These are phyloP conservation scores for Sebastes hubbsi DNA, from an alignment of 2,797 vertebrate species.

Conservation along the genomic window DNA sequence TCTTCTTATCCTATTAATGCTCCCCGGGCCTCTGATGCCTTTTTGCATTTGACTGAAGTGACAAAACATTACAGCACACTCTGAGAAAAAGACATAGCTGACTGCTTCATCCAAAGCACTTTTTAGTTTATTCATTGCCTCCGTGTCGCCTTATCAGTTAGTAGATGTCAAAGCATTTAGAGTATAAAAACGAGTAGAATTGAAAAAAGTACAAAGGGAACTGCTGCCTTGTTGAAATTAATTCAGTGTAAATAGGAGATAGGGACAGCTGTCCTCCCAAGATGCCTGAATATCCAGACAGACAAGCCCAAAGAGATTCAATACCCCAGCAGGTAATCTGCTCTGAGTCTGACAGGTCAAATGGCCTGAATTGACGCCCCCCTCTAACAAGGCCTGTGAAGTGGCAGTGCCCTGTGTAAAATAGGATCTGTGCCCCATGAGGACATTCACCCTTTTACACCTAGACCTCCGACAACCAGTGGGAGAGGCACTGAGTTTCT, in stretches of 20 bases:
- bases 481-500: background rate
- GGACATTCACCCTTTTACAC: conserved; percentile 1
- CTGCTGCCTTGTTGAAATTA: conserved; percentile 3
- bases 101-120: background rate
- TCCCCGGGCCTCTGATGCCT: background rate
- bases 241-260: conserved; percentile 13
- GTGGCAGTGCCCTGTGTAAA: background rate
- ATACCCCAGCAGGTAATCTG: conserved; percentile 15
- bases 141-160: background rate
- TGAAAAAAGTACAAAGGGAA: background rate
- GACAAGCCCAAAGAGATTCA: conserved; percentile 10
- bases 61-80: background rate
- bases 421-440: background rate
- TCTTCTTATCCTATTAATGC: background rate
- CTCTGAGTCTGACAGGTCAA: conserved; percentile 3
- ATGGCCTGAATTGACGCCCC: conserved; percentile 27
- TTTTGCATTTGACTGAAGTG: background rate
- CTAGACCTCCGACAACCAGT: background rate
- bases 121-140: background rate
- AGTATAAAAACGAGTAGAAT: background rate
- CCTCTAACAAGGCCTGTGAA: conserved; percentile 18
- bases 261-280: background rate
- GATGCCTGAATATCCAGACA: background rate
- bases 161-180: background rate
- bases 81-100: background rate